phyloP scores from a whole-genome alignment of 2,888 invertebrate genomes.

The Cheilosia urbana region DNA sequence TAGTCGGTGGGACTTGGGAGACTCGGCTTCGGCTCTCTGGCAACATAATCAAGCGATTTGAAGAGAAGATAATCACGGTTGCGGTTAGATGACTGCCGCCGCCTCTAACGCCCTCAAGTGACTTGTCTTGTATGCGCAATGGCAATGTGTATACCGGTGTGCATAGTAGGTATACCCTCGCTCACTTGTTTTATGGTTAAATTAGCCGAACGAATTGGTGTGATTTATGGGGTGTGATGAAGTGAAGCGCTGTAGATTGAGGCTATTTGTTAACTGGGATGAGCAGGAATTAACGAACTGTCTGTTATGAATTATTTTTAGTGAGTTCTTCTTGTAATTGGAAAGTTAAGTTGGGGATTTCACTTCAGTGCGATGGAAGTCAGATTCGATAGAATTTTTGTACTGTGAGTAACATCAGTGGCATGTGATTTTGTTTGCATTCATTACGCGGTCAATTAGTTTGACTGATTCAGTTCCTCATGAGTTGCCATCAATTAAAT shows the following conservation, averaged over 20 bases:
- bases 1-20: slow-evolving; percentile 36
- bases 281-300: slow-evolving; percentile 65
- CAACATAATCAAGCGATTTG: slow-evolving; percentile 73
- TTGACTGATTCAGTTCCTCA: background rate
- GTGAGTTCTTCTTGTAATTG: slow-evolving; percentile 33
- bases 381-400: background rate
- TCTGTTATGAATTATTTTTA: slow-evolving; percentile 10
- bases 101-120: slow-evolving; percentile 73
- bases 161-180: background rate
- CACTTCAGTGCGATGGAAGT: background rate
- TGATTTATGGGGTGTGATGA: slow-evolving; percentile 75
- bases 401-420: background rate
- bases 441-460: background rate
- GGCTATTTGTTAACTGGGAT: slow-evolving; percentile 73
- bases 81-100: slow-evolving; percentile 73
- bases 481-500: slow-evolving; percentile 12
- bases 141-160: slow-evolving; percentile 9
- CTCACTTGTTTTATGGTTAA: slow-evolving; percentile 70
- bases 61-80: slow-evolving; percentile 73
- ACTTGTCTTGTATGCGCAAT: slow-evolving; percentile 43
- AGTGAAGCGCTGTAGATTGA: slow-evolving; percentile 63
- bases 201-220: slow-evolving; percentile 74
- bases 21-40: slow-evolving; percentile 46
- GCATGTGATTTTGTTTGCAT: background rate
- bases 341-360: slow-evolving; percentile 7